Percentiles rank a stretch among this genome's conserved stretches.
Conservation (phyloP, 2,113 vertebrate genomes). For the Triplophysa dalaica region DNA sequence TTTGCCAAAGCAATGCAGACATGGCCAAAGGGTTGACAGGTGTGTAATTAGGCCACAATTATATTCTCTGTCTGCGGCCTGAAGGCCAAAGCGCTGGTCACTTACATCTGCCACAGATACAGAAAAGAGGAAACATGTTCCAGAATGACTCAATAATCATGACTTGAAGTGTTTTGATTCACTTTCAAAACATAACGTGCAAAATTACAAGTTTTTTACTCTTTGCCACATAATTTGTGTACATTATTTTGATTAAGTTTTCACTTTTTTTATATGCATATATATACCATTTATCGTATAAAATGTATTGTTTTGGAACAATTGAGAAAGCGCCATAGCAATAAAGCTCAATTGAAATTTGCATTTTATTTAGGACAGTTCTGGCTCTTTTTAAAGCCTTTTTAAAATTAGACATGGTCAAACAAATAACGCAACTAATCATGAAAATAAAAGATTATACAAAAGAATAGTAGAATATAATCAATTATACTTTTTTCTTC, state of each 20-base stretch:
- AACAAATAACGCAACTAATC: no score
- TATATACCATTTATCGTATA: no score
- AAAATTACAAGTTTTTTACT: not conserved
- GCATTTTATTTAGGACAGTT: no score
- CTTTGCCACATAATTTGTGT: no score
- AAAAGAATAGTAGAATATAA: not conserved
- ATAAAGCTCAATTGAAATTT: no score
- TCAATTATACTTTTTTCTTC: not conserved
- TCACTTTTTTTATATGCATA: no score
- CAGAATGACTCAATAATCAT: not conserved
- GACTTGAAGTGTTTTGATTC: not conserved
- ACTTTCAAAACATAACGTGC: not conserved
- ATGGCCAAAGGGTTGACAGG: slow-evolving; percentile 46
- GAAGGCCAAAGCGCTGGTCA: slow-evolving; percentile 14
- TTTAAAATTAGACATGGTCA: no score
- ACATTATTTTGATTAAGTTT: no score
- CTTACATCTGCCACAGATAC: slow-evolving; percentile 37
- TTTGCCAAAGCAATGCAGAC: slow-evolving; percentile 20
- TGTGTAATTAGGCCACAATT: slow-evolving; percentile 46
- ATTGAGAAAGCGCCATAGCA: no score
- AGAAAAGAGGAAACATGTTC: not conserved
- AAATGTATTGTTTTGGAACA: no score
- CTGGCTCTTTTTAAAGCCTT: no score
- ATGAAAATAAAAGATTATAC: no score
- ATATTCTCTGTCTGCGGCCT: slow-evolving; percentile 12